Percentiles rank a stretch among this genome's conserved stretches.
Evolutionary conservation across 2,888 invertebrate genomes (phyloP).

Genomic region (Coenonympha arcania): DNA sequence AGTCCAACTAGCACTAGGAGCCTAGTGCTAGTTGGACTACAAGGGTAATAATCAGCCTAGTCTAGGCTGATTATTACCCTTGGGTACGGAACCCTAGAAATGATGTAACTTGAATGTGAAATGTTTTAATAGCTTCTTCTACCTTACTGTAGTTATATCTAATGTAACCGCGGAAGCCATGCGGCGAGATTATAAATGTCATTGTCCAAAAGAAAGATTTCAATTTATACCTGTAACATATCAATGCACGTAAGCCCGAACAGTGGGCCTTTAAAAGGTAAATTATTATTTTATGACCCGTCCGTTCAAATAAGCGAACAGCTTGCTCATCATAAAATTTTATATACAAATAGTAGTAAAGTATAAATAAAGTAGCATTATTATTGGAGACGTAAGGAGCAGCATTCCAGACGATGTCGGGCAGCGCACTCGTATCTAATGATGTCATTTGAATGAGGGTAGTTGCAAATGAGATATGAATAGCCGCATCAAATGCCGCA

Average conservation of each 20-base stretch:
- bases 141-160: background rate
- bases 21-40: too few species aligned
- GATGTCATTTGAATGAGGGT: conserved; percentile 50
- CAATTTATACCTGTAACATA: conserved; percentile 12
- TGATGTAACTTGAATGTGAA: background rate
- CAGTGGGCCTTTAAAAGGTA: conserved; percentile 15
- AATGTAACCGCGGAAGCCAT: conserved; percentile 3
- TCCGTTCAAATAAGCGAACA: conserved; percentile 19
- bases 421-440: conserved; percentile 38
- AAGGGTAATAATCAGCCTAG: too few species aligned
- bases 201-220: conserved; percentile 11
- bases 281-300: conserved; percentile 21
- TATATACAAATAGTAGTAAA: conserved; percentile 27
- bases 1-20: too few species aligned
- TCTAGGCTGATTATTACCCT: too few species aligned
- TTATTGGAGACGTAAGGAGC: conserved; percentile 25
- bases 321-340: conserved; percentile 20
- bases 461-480: conserved; percentile 48
- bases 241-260: conserved; percentile 1
- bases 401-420: conserved; percentile 33
- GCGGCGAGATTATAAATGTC: conserved; percentile 2
- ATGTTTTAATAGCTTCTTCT: background rate
- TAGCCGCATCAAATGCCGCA: conserved; percentile 27
- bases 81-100: too few species aligned
- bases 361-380: conserved; percentile 28